phyloP scores from a whole-genome alignment of 2,797 vertebrate species.

The Champsocephalus esox region DNA sequence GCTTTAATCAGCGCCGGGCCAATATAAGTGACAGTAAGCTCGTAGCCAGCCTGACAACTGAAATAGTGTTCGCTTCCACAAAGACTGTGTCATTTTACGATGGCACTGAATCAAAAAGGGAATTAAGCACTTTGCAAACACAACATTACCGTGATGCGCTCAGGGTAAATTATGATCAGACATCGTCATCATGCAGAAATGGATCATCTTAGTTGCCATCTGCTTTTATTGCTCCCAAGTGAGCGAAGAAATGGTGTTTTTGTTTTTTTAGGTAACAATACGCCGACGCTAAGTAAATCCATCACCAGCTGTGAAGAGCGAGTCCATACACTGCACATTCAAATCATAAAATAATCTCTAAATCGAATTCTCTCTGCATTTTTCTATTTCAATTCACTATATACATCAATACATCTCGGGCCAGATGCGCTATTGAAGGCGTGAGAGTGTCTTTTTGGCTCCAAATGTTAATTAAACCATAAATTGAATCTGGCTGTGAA shows the following conservation, averaged over 20 bases:
- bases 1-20: conserved; percentile 68
- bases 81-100: conserved; percentile 69
- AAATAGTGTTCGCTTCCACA: conserved; percentile 61
- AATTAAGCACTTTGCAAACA: conserved; percentile 76
- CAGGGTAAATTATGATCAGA: conserved; percentile 59
- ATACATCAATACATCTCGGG: conserved; percentile 40
- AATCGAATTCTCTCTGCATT: conserved; percentile 21
- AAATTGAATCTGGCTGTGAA: conserved; percentile 62
- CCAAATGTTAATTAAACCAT: conserved; percentile 74
- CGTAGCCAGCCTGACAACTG: conserved; percentile 49
- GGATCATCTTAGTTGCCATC: conserved; percentile 62
- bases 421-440: conserved; percentile 46
- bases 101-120: conserved; percentile 70
- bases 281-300: conserved; percentile 42
- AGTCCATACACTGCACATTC: conserved; percentile 23
- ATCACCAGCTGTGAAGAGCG: conserved; percentile 31
- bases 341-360: conserved; percentile 44
- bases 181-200: conserved; percentile 49
- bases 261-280: conserved; percentile 8
- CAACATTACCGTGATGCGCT: conserved; percentile 70
- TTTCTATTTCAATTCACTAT: conserved; percentile 33
- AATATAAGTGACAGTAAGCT: conserved; percentile 46
- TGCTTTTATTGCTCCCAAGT: conserved; percentile 57
- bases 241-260: conserved; percentile 29
- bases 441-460: conserved; percentile 47